Evolutionary conservation across 1,140 invertebrate genomes (phyloP).

Genomic region (Drosophila nikananu): DNA sequence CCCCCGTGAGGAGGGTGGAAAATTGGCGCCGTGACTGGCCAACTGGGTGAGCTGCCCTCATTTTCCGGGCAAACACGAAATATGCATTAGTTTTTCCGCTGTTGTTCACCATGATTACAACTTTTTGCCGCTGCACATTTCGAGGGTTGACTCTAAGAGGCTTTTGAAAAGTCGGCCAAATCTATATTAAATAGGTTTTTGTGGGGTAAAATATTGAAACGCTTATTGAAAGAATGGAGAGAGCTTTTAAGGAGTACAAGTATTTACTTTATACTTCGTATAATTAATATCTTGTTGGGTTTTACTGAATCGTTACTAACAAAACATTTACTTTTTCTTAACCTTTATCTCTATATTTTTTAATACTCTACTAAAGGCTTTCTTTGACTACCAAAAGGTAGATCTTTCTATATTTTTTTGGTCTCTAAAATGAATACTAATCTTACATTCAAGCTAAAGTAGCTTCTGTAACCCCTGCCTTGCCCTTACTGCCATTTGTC

Average conservation of each 20-base stretch:
- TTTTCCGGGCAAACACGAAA: constrained; percentile 62
- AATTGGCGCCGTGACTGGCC: constrained; percentile 28
- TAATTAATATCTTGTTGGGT: too few relatives aligned
- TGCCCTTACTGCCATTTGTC: neutral
- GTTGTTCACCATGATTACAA: constrained; percentile 69
- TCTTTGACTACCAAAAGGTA: neutral
- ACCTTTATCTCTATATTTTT: too few relatives aligned
- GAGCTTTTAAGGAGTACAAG: too few relatives aligned
- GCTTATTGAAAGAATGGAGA: neutral
- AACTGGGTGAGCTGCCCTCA: constrained; percentile 36
- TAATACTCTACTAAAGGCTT: too few relatives aligned
- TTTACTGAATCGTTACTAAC: too few relatives aligned
- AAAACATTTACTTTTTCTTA: too few relatives aligned
- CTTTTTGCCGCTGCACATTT: constrained; percentile 39
- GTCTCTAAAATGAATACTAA: neutral
- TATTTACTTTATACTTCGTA: neutral
- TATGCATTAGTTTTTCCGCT: constrained; percentile 75
- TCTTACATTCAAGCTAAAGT: neutral
- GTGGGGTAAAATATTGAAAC: constrained; percentile 14
- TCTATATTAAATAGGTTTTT: constrained; percentile 16
- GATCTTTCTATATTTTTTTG: neutral
- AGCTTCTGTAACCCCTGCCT: neutral
- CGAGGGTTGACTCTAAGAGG: constrained; percentile 45
- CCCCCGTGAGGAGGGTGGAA: constrained; percentile 38
- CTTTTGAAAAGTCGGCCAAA: constrained; percentile 30